Conservation (phyloP, 2,113 vertebrate genomes). For the Dipodomys ordii region DNA sequence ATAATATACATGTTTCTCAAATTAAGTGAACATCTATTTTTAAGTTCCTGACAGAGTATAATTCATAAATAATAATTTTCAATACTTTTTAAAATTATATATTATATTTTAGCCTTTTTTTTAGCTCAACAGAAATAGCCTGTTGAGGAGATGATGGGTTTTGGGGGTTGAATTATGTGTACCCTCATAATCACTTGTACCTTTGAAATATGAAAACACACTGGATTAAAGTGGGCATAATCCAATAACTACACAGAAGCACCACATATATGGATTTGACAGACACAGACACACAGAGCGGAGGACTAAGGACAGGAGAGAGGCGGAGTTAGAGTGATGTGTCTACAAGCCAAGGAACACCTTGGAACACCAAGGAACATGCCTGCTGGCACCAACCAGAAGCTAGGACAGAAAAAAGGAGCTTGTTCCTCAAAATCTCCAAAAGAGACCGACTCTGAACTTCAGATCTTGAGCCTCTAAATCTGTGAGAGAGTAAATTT, state of each 20-base stretch:
- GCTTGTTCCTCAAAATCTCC: background rate
- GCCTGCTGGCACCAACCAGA: background rate
- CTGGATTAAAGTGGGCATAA: background rate
- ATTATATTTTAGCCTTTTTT: background rate
- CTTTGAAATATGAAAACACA: background rate
- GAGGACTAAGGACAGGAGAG: background rate
- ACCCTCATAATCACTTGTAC: too few species aligned
- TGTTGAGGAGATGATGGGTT: background rate
- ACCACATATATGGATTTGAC: background rate
- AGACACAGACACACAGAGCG: background rate
- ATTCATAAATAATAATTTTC: background rate
- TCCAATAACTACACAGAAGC: background rate
- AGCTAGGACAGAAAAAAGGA: background rate
- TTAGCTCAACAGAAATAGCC: background rate
- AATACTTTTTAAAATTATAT: background rate
- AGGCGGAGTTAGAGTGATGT: background rate
- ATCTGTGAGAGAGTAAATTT: background rate
- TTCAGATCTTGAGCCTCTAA: background rate
- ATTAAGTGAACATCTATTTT: constrained; percentile 13
- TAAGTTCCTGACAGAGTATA: background rate
- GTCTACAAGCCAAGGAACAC: background rate
- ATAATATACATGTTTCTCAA: background rate
- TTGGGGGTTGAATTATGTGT: background rate
- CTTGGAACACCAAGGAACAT: too few species aligned
- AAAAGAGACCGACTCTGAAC: background rate